Evolutionary conservation across 1,140 invertebrate genomes (phyloP), one percentile per base, ranked within the genome.

Genomic region (Anthonomus grandis): DNA sequence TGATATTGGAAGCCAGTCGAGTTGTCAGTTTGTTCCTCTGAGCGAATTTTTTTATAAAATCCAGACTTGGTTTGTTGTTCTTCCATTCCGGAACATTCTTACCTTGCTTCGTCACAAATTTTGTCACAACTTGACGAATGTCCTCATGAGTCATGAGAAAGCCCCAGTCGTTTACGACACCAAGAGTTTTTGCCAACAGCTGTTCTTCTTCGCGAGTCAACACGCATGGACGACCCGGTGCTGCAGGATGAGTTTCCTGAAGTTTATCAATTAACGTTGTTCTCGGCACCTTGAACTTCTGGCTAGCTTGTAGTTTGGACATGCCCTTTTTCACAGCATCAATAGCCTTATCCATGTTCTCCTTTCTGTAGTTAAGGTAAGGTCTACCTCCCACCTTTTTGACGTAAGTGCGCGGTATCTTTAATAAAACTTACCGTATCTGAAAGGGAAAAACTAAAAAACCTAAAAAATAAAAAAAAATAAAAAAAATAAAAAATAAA

Each of bases 91-190:
- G 41, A 44, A 21, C 13, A 13, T 17, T 44, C 23, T 44, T 44
- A 9, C 41, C 41, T 44, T 44, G 41, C 37, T 31, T 31, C n/a
- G 6, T n/a, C 27, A 31, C n/a, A n/a, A n/a, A n/a, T n/a, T n/a
- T n/a, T n/a, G n/a, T n/a, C n/a, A n/a, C n/a, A n/a, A n/a, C n/a
- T n/a, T n/a, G n/a, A n/a, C n/a, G n/a, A n/a, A n/a, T n/a, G n/a
- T n/a, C n/a, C n/a, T n/a, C n/a, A n/a, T n/a, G n/a, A n/a, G n/a
- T n/a, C n/a, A 31, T 6, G 27, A 15, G 37, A 6, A 8, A 39
- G 37, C 15, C 37, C 9, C 17, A 9, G 1, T 39, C 37, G 13
- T 8, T 9, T 31, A 31, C 8, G 8, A 9, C n/a, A 9, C 27
- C 27, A 31, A 31, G 27, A 31, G 27, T 15, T 39, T 39, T 39